Evolutionary conservation across 2,797 vertebrate genomes (phyloP).

Genomic region (Leuciscus waleckii): DNA sequence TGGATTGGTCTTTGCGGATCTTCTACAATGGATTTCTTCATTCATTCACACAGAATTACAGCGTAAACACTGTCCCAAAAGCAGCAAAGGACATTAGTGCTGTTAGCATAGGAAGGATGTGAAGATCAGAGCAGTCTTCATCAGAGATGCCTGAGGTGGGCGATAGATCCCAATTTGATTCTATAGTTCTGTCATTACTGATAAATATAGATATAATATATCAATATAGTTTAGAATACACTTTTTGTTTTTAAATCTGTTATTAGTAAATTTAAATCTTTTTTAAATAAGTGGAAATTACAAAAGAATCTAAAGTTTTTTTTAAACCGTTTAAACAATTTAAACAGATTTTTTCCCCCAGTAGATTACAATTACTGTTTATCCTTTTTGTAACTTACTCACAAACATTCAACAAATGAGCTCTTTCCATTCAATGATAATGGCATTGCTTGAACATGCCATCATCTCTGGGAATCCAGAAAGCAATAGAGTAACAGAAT

Average conservation of each 20-base stretch:
- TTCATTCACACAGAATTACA: constrained; percentile 5
- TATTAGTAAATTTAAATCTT: not conserved
- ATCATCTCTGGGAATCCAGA: constrained; percentile 1
- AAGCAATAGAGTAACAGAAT: not conserved
- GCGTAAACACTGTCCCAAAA: not conserved
- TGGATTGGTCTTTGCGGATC: not conserved
- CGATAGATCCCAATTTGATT: not conserved
- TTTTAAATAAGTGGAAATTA: not conserved
- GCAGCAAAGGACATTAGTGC: constrained; percentile 17
- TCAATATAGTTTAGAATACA: not conserved
- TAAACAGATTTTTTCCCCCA: not conserved
- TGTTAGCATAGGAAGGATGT: not conserved
- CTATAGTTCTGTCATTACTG: not conserved
- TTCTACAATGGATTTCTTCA: not conserved
- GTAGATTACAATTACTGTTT: not conserved
- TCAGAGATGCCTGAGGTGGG: not conserved
- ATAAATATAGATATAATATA: not conserved
- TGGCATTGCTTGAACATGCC: constrained; percentile 10
- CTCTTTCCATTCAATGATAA: constrained; percentile 23
- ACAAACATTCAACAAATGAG: constrained; percentile 6
- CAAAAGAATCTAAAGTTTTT: not conserved
- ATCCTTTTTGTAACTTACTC: constrained; percentile 57
- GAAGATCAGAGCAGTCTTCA: not conserved
- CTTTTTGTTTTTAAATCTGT: not conserved
- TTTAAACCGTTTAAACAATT: not conserved